phyloP scores from a whole-genome alignment of 37 sponge, comb jelly and placozoan species.

The Chondrosia reniformis region DNA sequence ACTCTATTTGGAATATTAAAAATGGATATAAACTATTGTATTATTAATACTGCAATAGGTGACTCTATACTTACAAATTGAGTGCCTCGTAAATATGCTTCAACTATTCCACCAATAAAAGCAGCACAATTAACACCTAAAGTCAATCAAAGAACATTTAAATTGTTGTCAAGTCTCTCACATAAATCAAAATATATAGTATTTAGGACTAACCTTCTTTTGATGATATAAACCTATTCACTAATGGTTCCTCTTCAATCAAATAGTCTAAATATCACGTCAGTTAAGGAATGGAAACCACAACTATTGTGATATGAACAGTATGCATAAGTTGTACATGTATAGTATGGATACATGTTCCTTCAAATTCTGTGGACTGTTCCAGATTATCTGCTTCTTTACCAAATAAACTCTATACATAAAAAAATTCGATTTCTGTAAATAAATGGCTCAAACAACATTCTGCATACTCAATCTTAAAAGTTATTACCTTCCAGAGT shows the following conservation, averaged over 20 bases:
- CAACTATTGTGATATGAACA: background rate
- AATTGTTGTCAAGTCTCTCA: background rate
- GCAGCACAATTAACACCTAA: slow-evolving; percentile 91
- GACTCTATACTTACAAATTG: slow-evolving; percentile 83
- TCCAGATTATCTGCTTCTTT: slow-evolving; percentile 97
- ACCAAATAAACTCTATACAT: slow-evolving; percentile 77
- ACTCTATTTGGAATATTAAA: no score
- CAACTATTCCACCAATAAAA: slow-evolving; percentile 89
- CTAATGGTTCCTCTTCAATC: slow-evolving; percentile 94
- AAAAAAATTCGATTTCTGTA: no score
- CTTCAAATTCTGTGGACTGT: slow-evolving; percentile 79
- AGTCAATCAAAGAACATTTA: no score
- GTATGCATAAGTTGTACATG: background rate
- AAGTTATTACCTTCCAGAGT: slow-evolving; percentile 79
- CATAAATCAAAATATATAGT: background rate
- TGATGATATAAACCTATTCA: slow-evolving; percentile 93
- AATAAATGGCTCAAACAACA: background rate
- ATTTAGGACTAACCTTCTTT: slow-evolving; percentile 36
- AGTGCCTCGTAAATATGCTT: slow-evolving; percentile 76
- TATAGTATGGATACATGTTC: slow-evolving; percentile 69
- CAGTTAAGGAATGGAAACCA: background rate
- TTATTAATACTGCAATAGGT: no score
- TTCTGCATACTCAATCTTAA: background rate
- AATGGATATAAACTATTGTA: no score
- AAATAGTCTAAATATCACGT: slow-evolving; percentile 54